phyloP scores from a whole-genome alignment of 2,888 invertebrate genomes.

The Apamea anceps region DNA sequence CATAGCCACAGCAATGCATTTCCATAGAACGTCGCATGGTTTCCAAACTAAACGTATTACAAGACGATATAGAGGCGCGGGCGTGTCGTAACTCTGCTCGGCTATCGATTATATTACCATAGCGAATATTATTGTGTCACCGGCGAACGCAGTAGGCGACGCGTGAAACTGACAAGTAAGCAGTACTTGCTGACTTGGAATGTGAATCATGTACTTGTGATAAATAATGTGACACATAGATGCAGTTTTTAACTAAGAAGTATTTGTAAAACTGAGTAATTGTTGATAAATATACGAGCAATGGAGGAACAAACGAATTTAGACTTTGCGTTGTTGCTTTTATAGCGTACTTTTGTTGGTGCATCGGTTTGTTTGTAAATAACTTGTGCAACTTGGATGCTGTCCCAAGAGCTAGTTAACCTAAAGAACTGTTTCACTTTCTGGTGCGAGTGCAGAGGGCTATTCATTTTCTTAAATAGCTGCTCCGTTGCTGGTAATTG shows the following conservation, averaged over 20 bases:
- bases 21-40: conserved; percentile 50
- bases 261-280: neutral
- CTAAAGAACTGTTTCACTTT: conserved; percentile 27
- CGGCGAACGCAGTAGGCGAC: conserved; percentile 28
- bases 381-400: conserved; percentile 12
- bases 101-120: conserved; percentile 69
- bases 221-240: conserved; percentile 20
- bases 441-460: conserved; percentile 18
- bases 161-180: conserved; percentile 49
- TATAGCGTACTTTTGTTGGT: neutral
- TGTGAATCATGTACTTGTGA: conserved; percentile 42
- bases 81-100: conserved; percentile 64
- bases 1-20: conserved; percentile 40
- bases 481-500: conserved; percentile 9
- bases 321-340: neutral
- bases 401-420: conserved; percentile 23
- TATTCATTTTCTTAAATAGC: conserved; percentile 31
- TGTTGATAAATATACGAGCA: neutral
- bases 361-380: conserved; percentile 14
- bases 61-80: conserved; percentile 50
- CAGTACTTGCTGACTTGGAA: conserved; percentile 45
- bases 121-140: conserved; percentile 67
- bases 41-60: conserved; percentile 52
- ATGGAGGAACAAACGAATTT: neutral
- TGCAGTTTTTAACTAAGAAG: conserved; percentile 16